These are phyloP conservation scores for Phacellophora camtschatica DNA, from an alignment of 30 jellyfish, hydroid and myxozoan species.

Conservation along the genomic window DNA sequence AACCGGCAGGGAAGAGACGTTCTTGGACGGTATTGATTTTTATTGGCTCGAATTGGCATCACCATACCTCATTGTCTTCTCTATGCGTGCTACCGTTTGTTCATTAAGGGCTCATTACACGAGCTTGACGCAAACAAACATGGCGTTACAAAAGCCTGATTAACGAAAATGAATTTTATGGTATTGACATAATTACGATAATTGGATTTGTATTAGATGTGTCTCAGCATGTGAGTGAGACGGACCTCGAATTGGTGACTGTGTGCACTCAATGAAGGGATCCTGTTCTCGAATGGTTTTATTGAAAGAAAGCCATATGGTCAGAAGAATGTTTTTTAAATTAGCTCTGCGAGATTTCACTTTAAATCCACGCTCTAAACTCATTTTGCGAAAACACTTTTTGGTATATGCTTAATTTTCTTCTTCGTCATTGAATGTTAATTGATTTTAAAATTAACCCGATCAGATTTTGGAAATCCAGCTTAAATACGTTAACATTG, in stretches of 20 bases:
- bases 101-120: slow-evolving; percentile 5
- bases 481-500: no score
- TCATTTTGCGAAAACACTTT: background rate
- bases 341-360: background rate
- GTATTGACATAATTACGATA: slow-evolving; percentile 18
- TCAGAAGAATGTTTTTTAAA: background rate
- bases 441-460: no score
- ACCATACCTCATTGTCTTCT: background rate
- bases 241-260: slow-evolving; percentile 9
- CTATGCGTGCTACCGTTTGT: background rate
- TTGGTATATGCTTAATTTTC: background rate
- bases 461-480: no score
- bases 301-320: background rate
- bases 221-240: slow-evolving; percentile 41
- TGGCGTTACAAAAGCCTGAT: background rate
- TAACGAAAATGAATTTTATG: background rate
- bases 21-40: background rate
- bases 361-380: background rate
- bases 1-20: background rate
- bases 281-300: background rate
- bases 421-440: background rate
- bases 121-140: slow-evolving; percentile 33
- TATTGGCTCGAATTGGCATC: background rate
- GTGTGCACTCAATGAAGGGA: background rate
- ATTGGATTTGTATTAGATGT: slow-evolving; percentile 22